phyloP scores from a whole-genome alignment of 92 coral and sea anemone genomes.

The Bergia sp. region DNA sequence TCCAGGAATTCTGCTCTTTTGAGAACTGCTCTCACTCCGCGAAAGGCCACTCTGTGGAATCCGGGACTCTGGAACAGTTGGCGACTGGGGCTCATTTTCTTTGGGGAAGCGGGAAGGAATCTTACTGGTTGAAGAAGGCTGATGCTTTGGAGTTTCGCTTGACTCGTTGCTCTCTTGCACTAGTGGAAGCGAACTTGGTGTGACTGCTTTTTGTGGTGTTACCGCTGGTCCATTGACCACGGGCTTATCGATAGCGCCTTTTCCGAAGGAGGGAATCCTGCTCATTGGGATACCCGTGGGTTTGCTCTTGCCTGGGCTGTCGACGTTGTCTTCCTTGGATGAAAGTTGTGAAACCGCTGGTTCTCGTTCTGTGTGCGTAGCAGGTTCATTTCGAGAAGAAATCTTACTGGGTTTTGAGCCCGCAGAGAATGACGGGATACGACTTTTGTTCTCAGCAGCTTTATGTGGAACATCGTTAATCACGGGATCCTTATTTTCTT shows the following conservation, averaged over 20 bases:
- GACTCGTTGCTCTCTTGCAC: conserved; percentile 43
- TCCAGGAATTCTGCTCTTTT: conserved; percentile 39
- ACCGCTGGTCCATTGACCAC: conserved; percentile 34
- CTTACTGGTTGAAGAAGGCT: conserved; percentile 24
- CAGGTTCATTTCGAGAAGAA: conserved; percentile 22
- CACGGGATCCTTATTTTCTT: conserved; percentile 85
- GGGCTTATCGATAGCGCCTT: conserved; percentile 51
- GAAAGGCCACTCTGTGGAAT: conserved; percentile 37
- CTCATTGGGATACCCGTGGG: conserved; percentile 49
- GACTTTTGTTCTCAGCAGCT: conserved; percentile 36
- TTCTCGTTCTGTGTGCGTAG: neutral
- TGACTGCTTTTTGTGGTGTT: neutral
- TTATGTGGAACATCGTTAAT: conserved; percentile 21
- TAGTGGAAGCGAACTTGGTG: conserved; percentile 40
- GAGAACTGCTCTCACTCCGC: conserved; percentile 23
- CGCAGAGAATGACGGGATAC: conserved; percentile 42
- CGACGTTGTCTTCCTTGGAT: conserved; percentile 31
- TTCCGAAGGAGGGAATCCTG: conserved; percentile 81
- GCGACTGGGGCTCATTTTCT: conserved; percentile 44
- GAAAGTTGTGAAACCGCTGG: conserved; percentile 15
- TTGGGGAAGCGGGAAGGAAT: conserved; percentile 50
- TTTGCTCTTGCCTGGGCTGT: conserved; percentile 23
- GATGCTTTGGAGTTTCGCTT: conserved; percentile 62
- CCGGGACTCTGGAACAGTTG: conserved; percentile 36
- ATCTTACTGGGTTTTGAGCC: conserved; percentile 43